Evolutionary conservation across 2,797 vertebrate genomes (phyloP).

Genomic region (Aratinga solstitialis): DNA sequence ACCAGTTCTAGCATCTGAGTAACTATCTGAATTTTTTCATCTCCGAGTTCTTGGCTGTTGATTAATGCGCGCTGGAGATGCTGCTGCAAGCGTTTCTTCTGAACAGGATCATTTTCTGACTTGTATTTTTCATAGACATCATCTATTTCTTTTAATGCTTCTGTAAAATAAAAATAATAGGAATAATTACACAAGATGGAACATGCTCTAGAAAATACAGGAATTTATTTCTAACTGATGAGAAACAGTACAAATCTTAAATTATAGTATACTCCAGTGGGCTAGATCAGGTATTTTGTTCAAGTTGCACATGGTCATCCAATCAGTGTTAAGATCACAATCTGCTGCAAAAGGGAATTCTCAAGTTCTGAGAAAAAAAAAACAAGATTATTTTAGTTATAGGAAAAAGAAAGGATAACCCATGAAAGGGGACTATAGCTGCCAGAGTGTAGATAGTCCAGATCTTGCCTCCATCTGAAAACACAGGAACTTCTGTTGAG

Average conservation of each 20-base stretch:
- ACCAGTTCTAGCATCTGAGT: slow-evolving; percentile 96
- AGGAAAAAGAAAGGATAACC: background rate
- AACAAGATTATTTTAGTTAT: background rate
- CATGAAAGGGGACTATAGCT: background rate
- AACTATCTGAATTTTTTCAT: slow-evolving; percentile 97
- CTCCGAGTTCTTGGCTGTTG: slow-evolving; percentile 94
- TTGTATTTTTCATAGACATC: slow-evolving; percentile 94
- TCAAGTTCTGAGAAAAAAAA: background rate
- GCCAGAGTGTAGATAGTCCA: background rate
- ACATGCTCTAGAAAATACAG: background rate
- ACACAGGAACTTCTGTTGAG: background rate
- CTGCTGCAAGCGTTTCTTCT: slow-evolving; percentile 91
- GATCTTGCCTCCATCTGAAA: background rate
- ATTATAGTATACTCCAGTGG: background rate
- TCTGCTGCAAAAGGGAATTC: background rate
- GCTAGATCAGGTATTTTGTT: background rate
- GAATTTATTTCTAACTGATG: background rate
- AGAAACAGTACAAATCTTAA: background rate
- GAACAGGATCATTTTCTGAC: slow-evolving; percentile 86
- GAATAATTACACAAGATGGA: background rate
- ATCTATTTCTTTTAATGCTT: slow-evolving; percentile 95
- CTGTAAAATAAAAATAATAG: slow-evolving; percentile 75
- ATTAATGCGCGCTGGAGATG: slow-evolving; percentile 95
- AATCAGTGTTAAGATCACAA: background rate
- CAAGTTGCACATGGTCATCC: background rate